Evolutionary conservation across 2,797 vertebrate species (phyloP), one percentile per base, ranked within the genome.

Genomic region (Heterohyrax brucei): DNA sequence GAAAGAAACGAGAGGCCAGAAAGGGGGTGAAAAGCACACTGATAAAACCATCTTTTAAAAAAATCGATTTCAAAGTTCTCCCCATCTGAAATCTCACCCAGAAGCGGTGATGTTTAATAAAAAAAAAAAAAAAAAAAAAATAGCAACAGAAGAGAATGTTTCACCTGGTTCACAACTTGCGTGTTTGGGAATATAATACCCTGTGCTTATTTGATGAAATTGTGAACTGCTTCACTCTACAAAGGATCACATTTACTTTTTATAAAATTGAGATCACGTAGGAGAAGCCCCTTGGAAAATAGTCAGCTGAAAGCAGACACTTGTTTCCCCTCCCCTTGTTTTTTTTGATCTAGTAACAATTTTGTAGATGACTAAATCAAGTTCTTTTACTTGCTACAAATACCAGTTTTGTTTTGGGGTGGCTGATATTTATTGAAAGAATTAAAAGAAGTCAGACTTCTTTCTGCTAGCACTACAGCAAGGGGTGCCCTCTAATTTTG

Each of bases 201-300:
- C 77, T 91, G 81, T 70, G 62, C 86, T 85, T 88, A 70, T 46
- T 87, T 80, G 64, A 95, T 87, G 89, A 82, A 90, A 95, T 72
- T 78, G 85, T 44, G 59, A 95, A 80, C 87, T 50, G n/a, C 86
- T 95, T 92, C 66, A 44, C 72, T 82, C 56, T 96, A 30, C 87
- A 70, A 90, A 68, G 79, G 62, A 87, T 78, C 75, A 72, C 87
- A 59, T 84, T 59, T 46, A 82, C 79, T 87, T 92, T 94, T 94
- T 68, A 18, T 46, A 94, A 95, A 93, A 19, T 86, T 86, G 90
- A 93, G 66, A 44, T 80, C 10, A 86, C 50, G 5, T 46, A 77
- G 64, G 48, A 93, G 61, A 93, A 80, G 44, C 62, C 88, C 89
- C 59, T 84, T 59, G 66, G 59, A 64, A 88, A 80, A 78, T 39